Base-by-base conservation (phyloP, 2,888 invertebrate species). In the Tanypteryx hageni region DNA sequence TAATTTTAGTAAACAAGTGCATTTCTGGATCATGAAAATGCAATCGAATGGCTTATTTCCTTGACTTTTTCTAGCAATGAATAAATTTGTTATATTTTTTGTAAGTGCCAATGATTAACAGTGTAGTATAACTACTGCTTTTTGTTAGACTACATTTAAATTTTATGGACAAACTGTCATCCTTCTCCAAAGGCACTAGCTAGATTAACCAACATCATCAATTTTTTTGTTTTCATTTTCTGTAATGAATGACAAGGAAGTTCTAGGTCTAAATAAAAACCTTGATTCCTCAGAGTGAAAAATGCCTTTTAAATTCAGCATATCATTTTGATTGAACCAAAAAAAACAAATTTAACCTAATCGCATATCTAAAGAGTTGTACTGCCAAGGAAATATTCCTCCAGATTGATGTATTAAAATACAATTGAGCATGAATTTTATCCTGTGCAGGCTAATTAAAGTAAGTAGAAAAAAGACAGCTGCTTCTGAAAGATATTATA, bases 101-200 rank as follows among this genome's bases (percentile, higher is more conserved):
- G 31, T 86, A 18, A 64, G 89, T 89, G 89, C 89, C 89, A 64
- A 68, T 68, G 89, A 89, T 89, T 89, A 89, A 89, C 89, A 89
- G 89, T 64, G 89, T 89, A 64, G 31, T 68, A 27, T 68, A 5
- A 86, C 86, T 86, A 61, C 86, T 86, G 31, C 5, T 27, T 61
- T 61, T 27, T 16, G n/a, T 27, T 58, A 59, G 27, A 16, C 31
- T 64, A 89, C 11, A 64, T 89, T 44, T 64, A 89, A 89, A 89
- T 64, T 89, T 44, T 68, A 89, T 89, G 89, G 64, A 44, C 68
- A 64, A 44, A 64, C 44, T 64, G 61, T 64, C 64, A 64, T 64
- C 56, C 64, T 16, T 64, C 64, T 44, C 64, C 89, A 89, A 89
- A 89, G 89, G 89, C 89, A 89, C 89, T 89, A 89, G 56, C 89